A percentile compares a stretch with the other conserved stretches of the same genome.
phyloP scores from a whole-genome alignment of 2,888 invertebrate species.

The Gortyna flavago region DNA sequence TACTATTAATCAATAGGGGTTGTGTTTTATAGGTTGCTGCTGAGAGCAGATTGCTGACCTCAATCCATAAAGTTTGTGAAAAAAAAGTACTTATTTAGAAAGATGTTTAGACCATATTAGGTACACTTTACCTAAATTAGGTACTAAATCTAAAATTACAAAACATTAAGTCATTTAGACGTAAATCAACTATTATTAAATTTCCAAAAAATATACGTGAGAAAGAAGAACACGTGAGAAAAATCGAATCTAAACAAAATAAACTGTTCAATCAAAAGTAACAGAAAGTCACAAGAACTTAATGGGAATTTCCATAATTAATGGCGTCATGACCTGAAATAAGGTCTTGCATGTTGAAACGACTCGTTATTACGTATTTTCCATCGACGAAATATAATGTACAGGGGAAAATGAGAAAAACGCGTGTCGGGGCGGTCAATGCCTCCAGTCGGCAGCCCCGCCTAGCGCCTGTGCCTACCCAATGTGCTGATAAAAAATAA shows the following conservation, averaged over 20 bases:
- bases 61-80: neutral
- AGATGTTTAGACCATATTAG: neutral
- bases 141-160: neutral
- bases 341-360: constrained; percentile 78
- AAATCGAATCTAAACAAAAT: neutral
- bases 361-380: constrained; percentile 75
- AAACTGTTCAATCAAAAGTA: constrained; percentile 11
- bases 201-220: too few species aligned
- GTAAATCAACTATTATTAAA: neutral
- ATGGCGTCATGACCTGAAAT: constrained; percentile 72
- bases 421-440: constrained; percentile 76
- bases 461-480: constrained; percentile 28
- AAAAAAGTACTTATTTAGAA: neutral
- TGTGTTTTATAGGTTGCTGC: constrained; percentile 28
- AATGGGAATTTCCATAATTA: constrained; percentile 52
- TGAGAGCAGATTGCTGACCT: constrained; percentile 30
- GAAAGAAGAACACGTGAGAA: too few species aligned
- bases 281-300: constrained; percentile 30
- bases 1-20: constrained; percentile 38
- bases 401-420: constrained; percentile 72
- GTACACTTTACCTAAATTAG: neutral
- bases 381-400: constrained; percentile 66
- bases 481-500: constrained; percentile 46
- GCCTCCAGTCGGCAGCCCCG: constrained; percentile 58
- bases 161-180: neutral